These are phyloP conservation scores for Astur gentilis DNA, from an alignment of 2,113 vertebrate genomes.

Conservation along the genomic window DNA sequence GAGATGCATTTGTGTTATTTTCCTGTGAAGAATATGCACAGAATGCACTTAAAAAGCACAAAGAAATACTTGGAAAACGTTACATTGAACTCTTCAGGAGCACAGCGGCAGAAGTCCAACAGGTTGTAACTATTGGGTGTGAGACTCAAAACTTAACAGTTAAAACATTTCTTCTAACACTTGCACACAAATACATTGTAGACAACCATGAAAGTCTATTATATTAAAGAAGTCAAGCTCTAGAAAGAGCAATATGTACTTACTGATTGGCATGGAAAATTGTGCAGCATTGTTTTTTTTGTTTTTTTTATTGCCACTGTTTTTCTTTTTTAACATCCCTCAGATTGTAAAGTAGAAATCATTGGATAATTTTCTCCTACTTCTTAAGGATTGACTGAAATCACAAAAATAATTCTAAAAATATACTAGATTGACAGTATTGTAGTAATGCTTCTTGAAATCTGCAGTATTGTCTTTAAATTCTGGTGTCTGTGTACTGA, in stretches of 20 bases:
- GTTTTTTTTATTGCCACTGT: not conserved
- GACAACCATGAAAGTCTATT: not conserved
- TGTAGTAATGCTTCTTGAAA: not conserved
- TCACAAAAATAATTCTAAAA: not conserved
- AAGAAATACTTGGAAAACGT: constrained; percentile 93
- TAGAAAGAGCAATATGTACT: not conserved
- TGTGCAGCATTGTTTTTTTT: not conserved
- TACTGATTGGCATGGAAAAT: not conserved
- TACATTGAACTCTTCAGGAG: constrained; percentile 97
- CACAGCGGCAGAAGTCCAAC: constrained; percentile 94
- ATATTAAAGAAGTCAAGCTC: not conserved
- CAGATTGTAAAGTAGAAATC: not conserved
- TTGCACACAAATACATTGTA: not conserved
- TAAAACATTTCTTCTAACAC: not conserved
- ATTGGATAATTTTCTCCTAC: not conserved
- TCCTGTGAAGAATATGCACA: constrained; percentile 95
- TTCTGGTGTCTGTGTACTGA: not conserved
- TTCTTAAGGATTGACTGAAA: not conserved
- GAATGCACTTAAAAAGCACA: constrained; percentile 92
- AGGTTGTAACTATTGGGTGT: constrained; percentile 72
- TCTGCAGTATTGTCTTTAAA: not conserved
- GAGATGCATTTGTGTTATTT: constrained; percentile 95
- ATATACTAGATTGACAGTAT: not conserved
- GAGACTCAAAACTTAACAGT: not conserved
- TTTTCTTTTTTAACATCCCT: not conserved